Conservation (phyloP, 2,113 vertebrate genomes). For the chimpanzee (Pan troglodytes) region NHGRI_mPanTro3-v2.1_pri NC_072409.2:70395501-70396000, state of each 20-base stretch:
- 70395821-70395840: not conserved
- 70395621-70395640: not conserved
- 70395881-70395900: not conserved
- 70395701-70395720: not conserved
- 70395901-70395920: not conserved
- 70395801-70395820: not conserved
- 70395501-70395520: not conserved
- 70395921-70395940: not conserved
- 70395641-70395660: not conserved
- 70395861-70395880: not conserved
- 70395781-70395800: not conserved
- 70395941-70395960: not conserved
- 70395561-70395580: not conserved
- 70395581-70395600: not conserved
- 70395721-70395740: accelerated
- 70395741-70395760: not conserved
- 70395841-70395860: not conserved
- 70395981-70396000: not conserved
- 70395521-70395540: not conserved
- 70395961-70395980: not conserved
- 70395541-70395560: not conserved
- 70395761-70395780: accelerated
- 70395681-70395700: not conserved
- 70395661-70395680: not conserved
- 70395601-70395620: accelerated